Base-by-base conservation (phyloP, 2,113 vertebrate genomes). In the Xerus inauris region DNA sequence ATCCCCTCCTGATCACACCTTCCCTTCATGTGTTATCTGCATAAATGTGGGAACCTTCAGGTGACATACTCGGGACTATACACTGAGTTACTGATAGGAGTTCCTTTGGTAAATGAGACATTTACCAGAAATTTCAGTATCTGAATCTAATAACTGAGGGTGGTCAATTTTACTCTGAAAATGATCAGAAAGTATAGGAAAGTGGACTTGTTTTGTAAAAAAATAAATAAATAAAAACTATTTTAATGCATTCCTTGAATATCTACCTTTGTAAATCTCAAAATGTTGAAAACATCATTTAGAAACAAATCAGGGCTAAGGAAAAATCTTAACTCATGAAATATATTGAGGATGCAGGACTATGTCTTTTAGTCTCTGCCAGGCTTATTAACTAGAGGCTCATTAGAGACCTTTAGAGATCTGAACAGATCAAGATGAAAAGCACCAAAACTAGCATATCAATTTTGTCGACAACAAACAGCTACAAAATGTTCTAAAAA, bases 251-350 rank as follows among this genome's bases (percentile, higher is more conserved):
- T 35, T 2, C 51, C 79, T 10, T 76, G 72, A 81, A 47, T 20
- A 59, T 8, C 51, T 71, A 42, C 22, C 35, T 87, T 45, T 40
- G 32, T 22, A 57, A 84, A 65, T 32, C 35, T 57, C 72, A 57
- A 14, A 51, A 51, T 51, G 49, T 51, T 14, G 14, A 51, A 51
- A 51, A 51, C 13, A 51, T 51, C 49, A 51, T 51, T 4, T 51
- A 88, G 77, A 91, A 91, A 83, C 26, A 57, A 62, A 42, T 64
- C 19, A n/a, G 26, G 76, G 38, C 54, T 24, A 35, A 71, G 80
- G n/a, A 38, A 87, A 87, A 85, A 77, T 69, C 38, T 86, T 79
- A 89, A 88, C 40, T 30, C 64, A 17, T 47, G 77, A 88, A 81
- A 69, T 69, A 38, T 10, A 84, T 38, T 89, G 86, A 84, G 92